Evolutionary conservation across 2,113 vertebrate genomes (phyloP), one percentile per base, ranked within the genome.

Genomic region (Caretta caretta): DNA sequence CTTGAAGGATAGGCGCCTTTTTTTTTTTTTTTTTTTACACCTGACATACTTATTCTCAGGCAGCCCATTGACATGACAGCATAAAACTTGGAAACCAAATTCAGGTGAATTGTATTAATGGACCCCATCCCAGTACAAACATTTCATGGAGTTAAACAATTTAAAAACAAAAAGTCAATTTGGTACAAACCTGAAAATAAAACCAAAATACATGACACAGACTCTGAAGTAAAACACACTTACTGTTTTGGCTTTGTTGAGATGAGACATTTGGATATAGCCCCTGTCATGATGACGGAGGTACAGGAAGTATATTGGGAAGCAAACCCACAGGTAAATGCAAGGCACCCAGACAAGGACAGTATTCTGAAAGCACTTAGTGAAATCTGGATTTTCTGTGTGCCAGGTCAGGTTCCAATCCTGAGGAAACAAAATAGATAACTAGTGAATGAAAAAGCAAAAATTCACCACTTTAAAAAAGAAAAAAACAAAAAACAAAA

Each of bases 231-330:
- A 35, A 10, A 56, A 5, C 75, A 0, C 14, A 98, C 98, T 90
- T 88, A 99, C 99, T 14, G 99, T 99, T 98, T 99, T 99, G 96
- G 99, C 98, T 99, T 99, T 99, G 98, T 99, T 99, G 83, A 99
- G 98, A 95, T 97, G 97, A 31, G 98, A 99, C 99, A 99, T 99
- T 76, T 99, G 99, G 87, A 99, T 99, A 97, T 99, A 99, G 4
- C 99, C 99, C 3, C 96, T 97, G 96, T 98, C 95, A 82, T 99
- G 98, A 48, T 20, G 90, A 80, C 97, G 98, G 56, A 99, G 99
- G 97, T 99, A 98, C 27, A 99, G 9, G 75, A 97, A 96, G 97
- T 99, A 99, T 97, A 99, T 69, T 1, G 99, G 99, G 56, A 98
- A 98, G 95, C 98, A 99, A 31, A 97, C 8, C 99, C 99, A 99